Conservation (phyloP, 2,888 invertebrate species). For the Caenorhabditis virilis region DNA sequence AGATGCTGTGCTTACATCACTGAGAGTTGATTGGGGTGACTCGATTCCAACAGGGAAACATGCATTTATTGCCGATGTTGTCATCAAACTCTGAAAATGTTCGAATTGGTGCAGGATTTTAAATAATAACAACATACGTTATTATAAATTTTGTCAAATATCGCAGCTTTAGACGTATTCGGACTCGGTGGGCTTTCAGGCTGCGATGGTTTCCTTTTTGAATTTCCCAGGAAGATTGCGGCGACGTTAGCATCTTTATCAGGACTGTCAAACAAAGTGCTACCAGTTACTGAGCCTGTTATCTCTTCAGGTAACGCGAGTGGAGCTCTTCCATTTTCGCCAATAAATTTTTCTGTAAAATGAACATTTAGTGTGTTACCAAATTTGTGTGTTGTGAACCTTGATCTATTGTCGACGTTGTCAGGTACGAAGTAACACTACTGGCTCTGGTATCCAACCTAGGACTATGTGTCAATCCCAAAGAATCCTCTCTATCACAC, state of each 20-base stretch:
- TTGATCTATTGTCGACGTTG: constrained; percentile 54
- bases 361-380: not conserved
- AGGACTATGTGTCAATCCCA: constrained; percentile 35
- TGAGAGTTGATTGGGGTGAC: constrained; percentile 22
- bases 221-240: no score
- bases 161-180: constrained; percentile 41
- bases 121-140: not conserved
- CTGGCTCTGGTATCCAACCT: constrained; percentile 36
- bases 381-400: constrained; percentile 21
- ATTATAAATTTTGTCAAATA: constrained; percentile 31
- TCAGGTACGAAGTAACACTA: constrained; percentile 41
- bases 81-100: constrained; percentile 6
- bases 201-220: not conserved
- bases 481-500: constrained; percentile 41
- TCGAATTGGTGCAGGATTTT: not conserved
- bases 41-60: constrained; percentile 15
- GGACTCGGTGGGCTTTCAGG: constrained; percentile 43
- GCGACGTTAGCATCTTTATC: constrained; percentile 2
- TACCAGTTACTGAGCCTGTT: constrained; percentile 28
- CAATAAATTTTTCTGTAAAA: constrained; percentile 17
- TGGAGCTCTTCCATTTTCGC: constrained; percentile 49
- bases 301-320: constrained; percentile 61
- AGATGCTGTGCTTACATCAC: constrained; percentile 21
- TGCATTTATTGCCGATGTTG: constrained; percentile 7
- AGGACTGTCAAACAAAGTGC: constrained; percentile 11